phyloP scores from a whole-genome alignment of 2,797 vertebrate species.

The Gymnothorax reevesii region DNA sequence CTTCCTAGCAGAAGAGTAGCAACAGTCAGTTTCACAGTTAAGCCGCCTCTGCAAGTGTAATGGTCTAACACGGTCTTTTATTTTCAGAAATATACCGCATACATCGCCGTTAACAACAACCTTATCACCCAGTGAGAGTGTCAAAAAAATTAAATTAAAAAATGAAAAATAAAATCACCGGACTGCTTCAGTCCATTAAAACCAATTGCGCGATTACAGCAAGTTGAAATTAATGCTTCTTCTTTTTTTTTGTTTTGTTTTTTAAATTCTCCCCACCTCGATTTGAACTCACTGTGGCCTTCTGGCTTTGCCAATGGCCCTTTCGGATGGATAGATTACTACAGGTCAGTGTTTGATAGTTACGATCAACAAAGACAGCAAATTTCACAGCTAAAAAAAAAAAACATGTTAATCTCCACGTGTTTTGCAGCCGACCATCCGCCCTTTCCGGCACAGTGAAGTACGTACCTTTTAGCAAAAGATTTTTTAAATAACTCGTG shows the following conservation, averaged over 20 bases:
- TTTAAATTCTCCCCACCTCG: neutral
- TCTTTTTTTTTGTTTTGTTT: neutral
- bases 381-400: neutral
- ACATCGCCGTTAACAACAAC: neutral
- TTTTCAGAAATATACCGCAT: neutral
- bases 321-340: neutral
- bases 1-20: neutral
- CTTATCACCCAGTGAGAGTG: neutral
- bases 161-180: too few relatives aligned
- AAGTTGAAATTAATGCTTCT: too few relatives aligned
- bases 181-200: neutral
- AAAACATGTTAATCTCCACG: neutral
- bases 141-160: too few relatives aligned
- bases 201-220: too few relatives aligned
- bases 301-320: neutral
- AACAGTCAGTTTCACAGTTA: neutral
- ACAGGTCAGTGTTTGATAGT: neutral
- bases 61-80: neutral
- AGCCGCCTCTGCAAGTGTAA: neutral
- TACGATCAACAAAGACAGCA: neutral
- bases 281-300: conserved; percentile 12
- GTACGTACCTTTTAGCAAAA: neutral
- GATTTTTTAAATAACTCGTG: neutral
- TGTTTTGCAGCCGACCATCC: neutral
- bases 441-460: neutral